A percentile compares a stretch with the other conserved stretches of the same genome.
Evolutionary conservation across 2,888 invertebrate species (phyloP).

Genomic region (Mallateleia sp.): DNA sequence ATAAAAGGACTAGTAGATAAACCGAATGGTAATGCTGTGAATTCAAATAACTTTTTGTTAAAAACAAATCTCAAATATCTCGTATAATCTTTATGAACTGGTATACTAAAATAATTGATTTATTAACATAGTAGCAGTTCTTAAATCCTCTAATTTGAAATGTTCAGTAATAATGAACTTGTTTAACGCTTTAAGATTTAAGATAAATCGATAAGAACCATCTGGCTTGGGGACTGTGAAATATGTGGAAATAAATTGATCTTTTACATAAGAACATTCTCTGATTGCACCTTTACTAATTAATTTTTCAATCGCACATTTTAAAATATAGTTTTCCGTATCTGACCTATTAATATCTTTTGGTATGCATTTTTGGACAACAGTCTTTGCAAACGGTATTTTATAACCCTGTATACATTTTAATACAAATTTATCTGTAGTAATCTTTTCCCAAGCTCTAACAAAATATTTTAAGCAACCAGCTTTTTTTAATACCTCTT

Average conservation of each 20-base stretch:
- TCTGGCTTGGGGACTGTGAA: conserved; percentile 70
- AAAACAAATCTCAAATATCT: conserved; percentile 80
- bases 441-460: not conserved
- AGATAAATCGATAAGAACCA: conserved; percentile 54
- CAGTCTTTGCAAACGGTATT: not conserved
- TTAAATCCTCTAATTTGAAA: conserved; percentile 71
- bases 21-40: conserved; percentile 80
- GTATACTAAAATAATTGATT: conserved; percentile 63
- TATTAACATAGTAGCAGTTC: conserved; percentile 56
- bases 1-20: conserved; percentile 78
- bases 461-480: not conserved
- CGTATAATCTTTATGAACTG: conserved; percentile 65
- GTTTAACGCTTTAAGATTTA: not conserved
- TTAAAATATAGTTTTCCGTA: not conserved
- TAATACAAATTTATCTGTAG: not conserved
- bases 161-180: conserved; percentile 35
- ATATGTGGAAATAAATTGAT: conserved; percentile 23
- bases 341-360: not conserved
- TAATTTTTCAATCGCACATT: not conserved
- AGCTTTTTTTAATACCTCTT: not conserved
- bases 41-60: conserved; percentile 73
- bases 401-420: not conserved
- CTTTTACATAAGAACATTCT: not conserved
- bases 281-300: not conserved
- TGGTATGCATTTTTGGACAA: not conserved